Evolutionary conservation across 2,113 vertebrate species (phyloP).

Genomic region (Oncorhynchus clarkii): DNA sequence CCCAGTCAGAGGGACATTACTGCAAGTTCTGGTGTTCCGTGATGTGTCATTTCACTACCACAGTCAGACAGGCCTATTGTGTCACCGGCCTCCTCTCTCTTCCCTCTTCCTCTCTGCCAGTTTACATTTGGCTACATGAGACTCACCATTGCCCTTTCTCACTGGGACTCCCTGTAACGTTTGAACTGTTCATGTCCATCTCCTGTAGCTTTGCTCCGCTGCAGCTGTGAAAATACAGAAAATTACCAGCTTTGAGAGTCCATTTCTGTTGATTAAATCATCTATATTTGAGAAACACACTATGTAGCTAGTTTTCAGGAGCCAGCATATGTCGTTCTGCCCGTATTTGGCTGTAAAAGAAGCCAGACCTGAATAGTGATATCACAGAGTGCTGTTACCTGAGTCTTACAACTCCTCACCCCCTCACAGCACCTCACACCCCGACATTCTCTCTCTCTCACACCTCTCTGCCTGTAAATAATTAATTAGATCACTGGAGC

Average conservation of each 20-base stretch:
- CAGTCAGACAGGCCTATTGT: conserved; percentile 3
- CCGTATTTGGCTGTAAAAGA: background rate
- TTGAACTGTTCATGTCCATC: background rate
- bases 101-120: no score
- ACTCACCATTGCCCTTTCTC: background rate
- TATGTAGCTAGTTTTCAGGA: background rate
- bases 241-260: background rate
- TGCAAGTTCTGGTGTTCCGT: background rate
- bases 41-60: background rate
- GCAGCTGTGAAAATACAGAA: background rate
- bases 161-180: background rate
- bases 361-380: background rate
- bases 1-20: background rate
- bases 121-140: no score
- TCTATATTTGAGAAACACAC: background rate
- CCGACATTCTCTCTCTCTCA: background rate
- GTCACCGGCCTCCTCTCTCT: no score
- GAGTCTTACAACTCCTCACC: conserved; percentile 18
- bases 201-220: background rate
- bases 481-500: conserved; percentile 53
- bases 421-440: background rate
- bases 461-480: conserved; percentile 43
- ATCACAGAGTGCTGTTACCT: conserved; percentile 34
- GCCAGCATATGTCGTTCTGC: background rate
- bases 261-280: background rate